phyloP scores from a whole-genome alignment of 1,140 invertebrate species.

The Ganaspis sp. region DNA sequence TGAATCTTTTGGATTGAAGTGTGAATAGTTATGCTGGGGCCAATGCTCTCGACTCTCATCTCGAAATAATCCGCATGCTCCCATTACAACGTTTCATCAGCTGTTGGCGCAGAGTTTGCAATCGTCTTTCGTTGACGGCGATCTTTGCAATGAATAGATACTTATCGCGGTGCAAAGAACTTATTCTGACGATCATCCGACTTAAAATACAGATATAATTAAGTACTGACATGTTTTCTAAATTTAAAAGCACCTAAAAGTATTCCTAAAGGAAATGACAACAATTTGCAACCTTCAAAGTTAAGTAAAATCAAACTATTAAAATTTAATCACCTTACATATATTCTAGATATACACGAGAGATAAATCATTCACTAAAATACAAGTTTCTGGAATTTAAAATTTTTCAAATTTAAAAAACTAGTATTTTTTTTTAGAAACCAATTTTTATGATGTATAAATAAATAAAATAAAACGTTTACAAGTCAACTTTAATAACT shows the following conservation, averaged over 20 bases:
- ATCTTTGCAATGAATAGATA: slow-evolving; percentile 35
- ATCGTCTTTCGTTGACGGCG: slow-evolving; percentile 34
- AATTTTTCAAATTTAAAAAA: no score
- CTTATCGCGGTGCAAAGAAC: slow-evolving; percentile 44
- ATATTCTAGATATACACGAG: no score
- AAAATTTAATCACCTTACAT: no score
- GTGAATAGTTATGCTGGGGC: slow-evolving; percentile 40
- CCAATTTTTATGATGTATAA: no score
- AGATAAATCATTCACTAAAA: no score
- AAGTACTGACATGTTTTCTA: not conserved
- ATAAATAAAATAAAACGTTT: no score
- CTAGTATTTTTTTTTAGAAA: no score
- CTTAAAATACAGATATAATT: not conserved
- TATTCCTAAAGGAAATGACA: not conserved
- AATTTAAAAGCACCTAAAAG: not conserved
- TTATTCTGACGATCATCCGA: not conserved
- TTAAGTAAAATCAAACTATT: no score
- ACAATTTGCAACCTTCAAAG: not conserved
- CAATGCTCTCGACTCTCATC: slow-evolving; percentile 61
- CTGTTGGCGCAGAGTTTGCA: slow-evolving; percentile 44
- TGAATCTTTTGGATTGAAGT: slow-evolving; percentile 1
- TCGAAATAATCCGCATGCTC: slow-evolving; percentile 61
- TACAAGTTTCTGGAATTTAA: no score
- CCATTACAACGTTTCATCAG: slow-evolving; percentile 57
- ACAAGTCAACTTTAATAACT: no score